Evolutionary conservation across 1,140 invertebrate genomes (phyloP), one percentile per base, ranked within the genome.

Genomic region (Caenorhabditis inopinata): DNA sequence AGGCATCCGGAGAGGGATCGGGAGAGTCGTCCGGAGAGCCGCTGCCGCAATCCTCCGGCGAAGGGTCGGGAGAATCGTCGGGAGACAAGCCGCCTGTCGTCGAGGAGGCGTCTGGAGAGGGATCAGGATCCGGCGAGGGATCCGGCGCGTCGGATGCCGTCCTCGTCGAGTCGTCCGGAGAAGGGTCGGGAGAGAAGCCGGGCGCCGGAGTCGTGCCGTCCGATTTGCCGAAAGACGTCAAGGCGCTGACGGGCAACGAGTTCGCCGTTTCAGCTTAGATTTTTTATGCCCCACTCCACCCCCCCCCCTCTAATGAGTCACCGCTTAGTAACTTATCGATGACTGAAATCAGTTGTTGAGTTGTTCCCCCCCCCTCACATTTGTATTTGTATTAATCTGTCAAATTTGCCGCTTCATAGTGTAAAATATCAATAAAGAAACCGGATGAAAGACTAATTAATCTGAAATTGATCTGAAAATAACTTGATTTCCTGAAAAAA

Each of bases 251-350:
- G 11, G 58, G 29, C 32, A 42, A 12, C 27, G 58, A 68, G 27
- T 68, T 68, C 58, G 58, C 58, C n/a, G 58, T 68, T 16, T 68
- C 58, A 11, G 58, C 38, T 18, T 68, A 68, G 58, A 68, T 68
- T 18, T 38, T 68, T 5, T 14, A 38, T 16, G 7, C 32, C 2
- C 7, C 25, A 32, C 4, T 58, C n/a, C 51, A 4, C 14, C 5
- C 32, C 12, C 14, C 6, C 27, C 27, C 18, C n/a, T 32, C 4
- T 51, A 14, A 58, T 58, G 27, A 58, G 51, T 58, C 51, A 32
- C 47, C 58, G 58, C 23, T 68, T 68, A 68, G 58, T 68, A 68
- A 68, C 18, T 68, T 68, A 68, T 68, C 58, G 58, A 68, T 32
- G 38, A 35, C 32, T 21, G 35, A 16, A n/a, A n/a, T n/a, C n/a